Conservation (phyloP, 2,113 vertebrate genomes). For the Motacilla alba region DNA sequence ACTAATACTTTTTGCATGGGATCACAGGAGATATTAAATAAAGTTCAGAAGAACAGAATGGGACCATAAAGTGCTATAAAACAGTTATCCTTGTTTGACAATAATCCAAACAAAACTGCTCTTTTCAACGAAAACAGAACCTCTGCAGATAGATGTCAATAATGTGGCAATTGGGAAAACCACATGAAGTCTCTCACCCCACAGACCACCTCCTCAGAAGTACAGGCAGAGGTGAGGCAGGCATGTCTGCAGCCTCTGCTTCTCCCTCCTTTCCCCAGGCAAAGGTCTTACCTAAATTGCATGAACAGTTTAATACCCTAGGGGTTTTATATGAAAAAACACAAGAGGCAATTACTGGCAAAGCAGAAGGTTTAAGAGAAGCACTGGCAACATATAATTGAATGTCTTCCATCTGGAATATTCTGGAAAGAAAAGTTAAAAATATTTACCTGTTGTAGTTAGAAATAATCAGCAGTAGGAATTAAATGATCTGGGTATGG, state of each 20-base stretch:
- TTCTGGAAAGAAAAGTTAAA: conserved; percentile 10
- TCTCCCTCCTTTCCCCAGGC: neutral
- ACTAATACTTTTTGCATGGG: neutral
- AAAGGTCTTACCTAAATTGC: neutral
- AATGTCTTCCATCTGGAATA: neutral
- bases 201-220: neutral
- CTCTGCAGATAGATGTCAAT: neutral
- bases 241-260: neutral
- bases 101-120: neutral
- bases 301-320: neutral
- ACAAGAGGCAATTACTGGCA: neutral
- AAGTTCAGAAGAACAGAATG: neutral
- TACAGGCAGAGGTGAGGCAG: neutral
- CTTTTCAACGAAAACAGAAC: neutral
- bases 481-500: neutral
- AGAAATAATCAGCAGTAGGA: neutral
- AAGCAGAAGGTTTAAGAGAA: neutral
- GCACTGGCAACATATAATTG: neutral
- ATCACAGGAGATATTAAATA: neutral
- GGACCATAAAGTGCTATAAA: neutral
- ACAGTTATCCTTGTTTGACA: neutral
- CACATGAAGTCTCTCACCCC: neutral
- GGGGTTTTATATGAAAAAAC: neutral
- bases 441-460: conserved; percentile 24
- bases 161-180: neutral